phyloP scores from a whole-genome alignment of 2,888 invertebrate species.

The Pasiphila rectangulata region DNA sequence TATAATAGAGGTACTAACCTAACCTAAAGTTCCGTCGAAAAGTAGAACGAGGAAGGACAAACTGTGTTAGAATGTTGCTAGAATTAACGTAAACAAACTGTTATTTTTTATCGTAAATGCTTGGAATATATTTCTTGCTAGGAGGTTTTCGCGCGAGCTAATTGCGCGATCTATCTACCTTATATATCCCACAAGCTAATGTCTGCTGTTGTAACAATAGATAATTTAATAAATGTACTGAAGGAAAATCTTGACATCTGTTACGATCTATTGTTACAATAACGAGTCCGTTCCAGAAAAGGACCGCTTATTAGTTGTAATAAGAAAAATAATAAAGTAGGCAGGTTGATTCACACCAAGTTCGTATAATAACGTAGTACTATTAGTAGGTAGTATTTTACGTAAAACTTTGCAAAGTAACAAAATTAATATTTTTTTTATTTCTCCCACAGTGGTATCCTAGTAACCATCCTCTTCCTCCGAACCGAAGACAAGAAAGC shows the following conservation, averaged over 20 bases:
- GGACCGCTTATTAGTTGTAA: background rate
- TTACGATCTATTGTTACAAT: background rate
- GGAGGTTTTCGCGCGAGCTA: too few species aligned
- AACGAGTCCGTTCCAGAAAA: background rate
- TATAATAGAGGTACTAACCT: too few species aligned
- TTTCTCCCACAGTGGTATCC: slow-evolving; percentile 85
- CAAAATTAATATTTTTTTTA: slow-evolving; percentile 34
- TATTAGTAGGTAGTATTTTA: too few species aligned
- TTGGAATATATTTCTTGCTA: too few species aligned
- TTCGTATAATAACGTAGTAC: too few species aligned
- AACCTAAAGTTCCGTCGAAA: too few species aligned
- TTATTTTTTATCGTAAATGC: too few species aligned
- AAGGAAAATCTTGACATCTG: slow-evolving; percentile 6
- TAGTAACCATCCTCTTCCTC: slow-evolving; percentile 87
- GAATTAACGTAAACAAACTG: too few species aligned
- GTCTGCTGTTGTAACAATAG: slow-evolving; percentile 4
- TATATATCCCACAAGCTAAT: background rate
- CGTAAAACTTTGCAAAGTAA: too few species aligned
- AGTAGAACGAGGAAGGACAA: too few species aligned
- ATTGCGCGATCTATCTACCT: too few species aligned
- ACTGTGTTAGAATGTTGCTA: too few species aligned
- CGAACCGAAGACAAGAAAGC: slow-evolving; percentile 81
- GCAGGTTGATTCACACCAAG: background rate
- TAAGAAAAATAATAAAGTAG: background rate
- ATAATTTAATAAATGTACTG: slow-evolving; percentile 6